Conservation (phyloP, 1,140 invertebrate species). For the Pollicipes pollicipes region DNA sequence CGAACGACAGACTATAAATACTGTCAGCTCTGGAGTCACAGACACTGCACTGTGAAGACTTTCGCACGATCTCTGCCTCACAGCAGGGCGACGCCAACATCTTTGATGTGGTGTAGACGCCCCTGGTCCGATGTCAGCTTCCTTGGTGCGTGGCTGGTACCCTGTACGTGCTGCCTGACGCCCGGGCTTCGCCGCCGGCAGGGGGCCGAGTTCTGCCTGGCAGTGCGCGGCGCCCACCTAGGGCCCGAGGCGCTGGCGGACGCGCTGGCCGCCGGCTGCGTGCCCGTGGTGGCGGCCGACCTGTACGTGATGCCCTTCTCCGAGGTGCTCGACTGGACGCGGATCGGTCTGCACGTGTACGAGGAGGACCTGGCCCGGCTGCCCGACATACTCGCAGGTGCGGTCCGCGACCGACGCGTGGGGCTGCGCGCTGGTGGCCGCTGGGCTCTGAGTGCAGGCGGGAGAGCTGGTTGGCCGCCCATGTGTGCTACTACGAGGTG, state of each 20-base stretch:
- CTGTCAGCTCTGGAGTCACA: too few species aligned
- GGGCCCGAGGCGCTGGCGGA: slow-evolving; percentile 58
- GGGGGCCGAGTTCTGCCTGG: slow-evolving; percentile 56
- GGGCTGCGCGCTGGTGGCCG: too few species aligned
- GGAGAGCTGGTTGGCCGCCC: too few species aligned
- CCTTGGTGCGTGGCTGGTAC: too few species aligned
- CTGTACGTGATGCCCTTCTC: slow-evolving; percentile 64
- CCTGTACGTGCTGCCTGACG: too few species aligned
- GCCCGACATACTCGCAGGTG: too few species aligned
- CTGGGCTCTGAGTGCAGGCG: too few species aligned
- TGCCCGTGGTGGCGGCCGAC: slow-evolving; percentile 67
- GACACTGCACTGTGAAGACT: too few species aligned
- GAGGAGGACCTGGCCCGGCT: slow-evolving; percentile 60
- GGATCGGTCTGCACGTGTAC: slow-evolving; percentile 60
- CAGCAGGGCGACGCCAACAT: not conserved
- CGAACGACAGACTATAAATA: not conserved
- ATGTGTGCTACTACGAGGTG: too few species aligned
- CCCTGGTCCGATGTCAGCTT: slow-evolving; percentile 5
- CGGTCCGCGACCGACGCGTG: too few species aligned
- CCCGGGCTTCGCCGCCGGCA: slow-evolving; percentile 21
- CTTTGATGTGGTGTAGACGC: not conserved
- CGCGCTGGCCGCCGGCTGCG: slow-evolving; percentile 62
- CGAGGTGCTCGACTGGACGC: slow-evolving; percentile 29
- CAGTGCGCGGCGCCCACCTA: slow-evolving; percentile 50
- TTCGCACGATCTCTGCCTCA: not conserved